Conservation (phyloP, 2,888 invertebrate genomes). For the Apotomis betuletana region DNA sequence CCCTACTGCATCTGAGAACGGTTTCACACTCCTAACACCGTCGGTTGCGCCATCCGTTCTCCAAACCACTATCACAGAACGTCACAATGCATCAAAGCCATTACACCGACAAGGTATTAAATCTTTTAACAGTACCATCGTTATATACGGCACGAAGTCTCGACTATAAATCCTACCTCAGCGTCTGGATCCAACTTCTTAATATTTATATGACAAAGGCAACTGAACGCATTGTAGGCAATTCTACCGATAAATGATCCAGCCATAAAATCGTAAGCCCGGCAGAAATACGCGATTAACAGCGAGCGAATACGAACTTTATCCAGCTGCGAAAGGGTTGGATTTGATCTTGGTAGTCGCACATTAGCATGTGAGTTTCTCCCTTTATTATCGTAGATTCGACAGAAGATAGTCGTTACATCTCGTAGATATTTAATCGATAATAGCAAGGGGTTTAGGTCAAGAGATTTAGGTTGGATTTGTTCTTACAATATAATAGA, state of each 20-base stretch:
- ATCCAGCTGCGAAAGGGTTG: neutral
- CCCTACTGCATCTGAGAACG: too few species aligned
- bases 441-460: constrained; percentile 19
- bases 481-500: too few species aligned
- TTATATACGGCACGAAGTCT: constrained; percentile 6
- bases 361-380: constrained; percentile 32
- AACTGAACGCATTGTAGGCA: constrained; percentile 38
- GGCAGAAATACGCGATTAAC: constrained; percentile 1
- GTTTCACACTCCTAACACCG: neutral
- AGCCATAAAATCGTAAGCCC: constrained; percentile 3
- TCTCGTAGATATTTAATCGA: constrained; percentile 34
- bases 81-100: constrained; percentile 1
- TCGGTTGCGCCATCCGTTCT: neutral
- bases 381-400: constrained; percentile 28
- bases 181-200: constrained; percentile 29
- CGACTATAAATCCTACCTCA: constrained; percentile 25
- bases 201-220: constrained; percentile 41
- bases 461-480: neutral
- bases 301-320: constrained; percentile 15
- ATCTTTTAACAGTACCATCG: constrained; percentile 1
- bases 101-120: constrained; percentile 22
- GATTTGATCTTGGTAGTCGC: neutral
- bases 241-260: constrained; percentile 56
- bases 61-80: neutral
- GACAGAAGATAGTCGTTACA: constrained; percentile 29